Evolutionary conservation across 1,140 invertebrate species (phyloP).

Genomic region (Drosophila virilis): DNA sequence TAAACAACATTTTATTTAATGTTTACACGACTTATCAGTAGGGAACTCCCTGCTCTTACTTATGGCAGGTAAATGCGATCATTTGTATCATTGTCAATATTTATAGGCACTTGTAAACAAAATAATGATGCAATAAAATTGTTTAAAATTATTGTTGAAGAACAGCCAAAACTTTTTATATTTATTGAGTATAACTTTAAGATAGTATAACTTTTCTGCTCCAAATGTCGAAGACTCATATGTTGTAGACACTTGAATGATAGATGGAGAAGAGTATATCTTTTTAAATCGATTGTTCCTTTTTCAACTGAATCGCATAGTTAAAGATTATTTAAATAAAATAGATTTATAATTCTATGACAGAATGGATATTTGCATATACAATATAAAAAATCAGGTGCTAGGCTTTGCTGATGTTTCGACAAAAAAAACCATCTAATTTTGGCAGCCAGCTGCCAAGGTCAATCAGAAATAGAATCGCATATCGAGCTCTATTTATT

Average conservation of each 20-base stretch:
- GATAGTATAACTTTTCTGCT: no score
- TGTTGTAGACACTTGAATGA: no score
- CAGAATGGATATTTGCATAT: no score
- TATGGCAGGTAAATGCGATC: constrained; percentile 65
- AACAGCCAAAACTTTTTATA: background rate
- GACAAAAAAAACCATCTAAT: background rate
- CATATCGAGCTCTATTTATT: constrained; percentile 16
- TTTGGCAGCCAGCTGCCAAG: constrained; percentile 48
- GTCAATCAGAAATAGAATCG: constrained; percentile 53
- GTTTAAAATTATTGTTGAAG: background rate
- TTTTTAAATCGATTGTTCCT: no score
- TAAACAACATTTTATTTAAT: constrained; percentile 47
- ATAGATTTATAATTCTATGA: no score
- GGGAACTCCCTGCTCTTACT: constrained; percentile 48
- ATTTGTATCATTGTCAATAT: constrained; percentile 11
- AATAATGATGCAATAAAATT: constrained; percentile 20
- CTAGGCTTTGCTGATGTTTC: no score
- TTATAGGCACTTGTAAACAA: constrained; percentile 33
- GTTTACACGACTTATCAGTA: constrained; percentile 58
- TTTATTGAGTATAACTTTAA: background rate
- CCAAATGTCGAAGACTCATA: no score
- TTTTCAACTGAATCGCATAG: no score
- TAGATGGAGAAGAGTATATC: no score
- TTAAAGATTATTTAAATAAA: no score
- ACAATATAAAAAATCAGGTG: no score